These are phyloP conservation scores for Orchestia grillus DNA, from an alignment of 1,140 invertebrate species.

Conservation along the genomic window DNA sequence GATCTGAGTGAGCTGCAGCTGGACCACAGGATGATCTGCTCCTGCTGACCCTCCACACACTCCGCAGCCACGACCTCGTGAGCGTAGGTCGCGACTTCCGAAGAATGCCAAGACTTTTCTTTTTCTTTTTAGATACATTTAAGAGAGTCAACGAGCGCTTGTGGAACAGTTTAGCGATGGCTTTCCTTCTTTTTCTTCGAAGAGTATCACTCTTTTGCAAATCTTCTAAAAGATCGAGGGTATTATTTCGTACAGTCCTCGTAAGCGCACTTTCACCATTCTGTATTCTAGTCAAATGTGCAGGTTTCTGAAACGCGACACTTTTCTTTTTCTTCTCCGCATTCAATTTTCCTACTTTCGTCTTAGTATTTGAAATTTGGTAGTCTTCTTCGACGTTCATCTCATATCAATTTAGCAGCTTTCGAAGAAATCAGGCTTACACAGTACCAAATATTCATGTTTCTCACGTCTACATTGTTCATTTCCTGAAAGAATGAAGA, in stretches of 20 bases:
- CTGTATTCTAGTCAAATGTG: neutral
- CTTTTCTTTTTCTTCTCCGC: constrained; percentile 49
- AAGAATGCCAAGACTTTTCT: neutral
- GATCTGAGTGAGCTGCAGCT: neutral
- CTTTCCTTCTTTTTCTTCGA: neutral
- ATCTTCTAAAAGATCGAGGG: constrained; percentile 7
- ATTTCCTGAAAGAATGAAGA: too few species aligned
- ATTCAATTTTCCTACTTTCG: too few species aligned
- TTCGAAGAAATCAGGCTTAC: too few species aligned
- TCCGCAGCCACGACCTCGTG: neutral
- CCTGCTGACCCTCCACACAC: neutral
- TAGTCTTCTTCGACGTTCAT: too few species aligned
- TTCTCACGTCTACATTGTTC: too few species aligned
- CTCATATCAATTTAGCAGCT: too few species aligned
- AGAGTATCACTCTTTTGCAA: constrained; percentile 1
- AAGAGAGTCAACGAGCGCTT: neutral
- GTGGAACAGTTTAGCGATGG: neutral
- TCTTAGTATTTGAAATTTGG: too few species aligned
- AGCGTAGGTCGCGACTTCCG: neutral
- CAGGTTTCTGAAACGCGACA: neutral
- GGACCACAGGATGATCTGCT: neutral
- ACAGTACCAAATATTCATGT: too few species aligned
- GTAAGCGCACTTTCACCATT: neutral
- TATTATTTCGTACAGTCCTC: neutral
- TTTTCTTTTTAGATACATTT: neutral